phyloP scores from a whole-genome alignment of 2,113 vertebrate genomes.

The Hippocampus guttulatus region DNA sequence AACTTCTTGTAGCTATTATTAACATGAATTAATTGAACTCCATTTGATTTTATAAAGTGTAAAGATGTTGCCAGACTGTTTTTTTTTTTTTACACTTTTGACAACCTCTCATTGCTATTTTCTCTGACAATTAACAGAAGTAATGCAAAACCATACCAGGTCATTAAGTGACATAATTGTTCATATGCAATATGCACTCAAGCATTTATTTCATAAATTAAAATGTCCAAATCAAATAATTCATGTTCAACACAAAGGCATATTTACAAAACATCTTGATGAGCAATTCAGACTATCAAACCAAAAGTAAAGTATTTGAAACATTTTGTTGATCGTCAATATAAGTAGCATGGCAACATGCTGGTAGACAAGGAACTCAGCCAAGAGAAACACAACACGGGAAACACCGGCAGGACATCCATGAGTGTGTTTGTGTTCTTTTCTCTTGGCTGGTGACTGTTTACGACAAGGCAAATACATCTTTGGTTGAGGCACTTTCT shows the following conservation, averaged over 20 bases:
- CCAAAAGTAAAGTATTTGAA: neutral
- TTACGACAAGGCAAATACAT: neutral
- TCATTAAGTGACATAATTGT: neutral
- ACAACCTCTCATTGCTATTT: neutral
- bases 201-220: neutral
- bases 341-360: neutral
- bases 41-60: neutral
- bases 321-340: neutral
- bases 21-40: neutral
- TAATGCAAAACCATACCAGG: neutral
- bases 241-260: neutral
- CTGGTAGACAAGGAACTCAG: neutral
- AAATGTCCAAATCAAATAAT: neutral
- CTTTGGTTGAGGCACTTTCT: constrained; percentile 1
- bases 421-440: neutral
- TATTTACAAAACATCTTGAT: neutral
- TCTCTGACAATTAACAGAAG: neutral
- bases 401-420: neutral
- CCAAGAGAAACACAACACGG: neutral
- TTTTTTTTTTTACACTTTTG: neutral
- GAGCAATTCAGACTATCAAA: neutral
- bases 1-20: neutral
- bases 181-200: neutral
- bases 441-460: neutral
- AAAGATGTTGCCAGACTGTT: neutral